Percentiles rank a stretch among this genome's conserved stretches.
phyloP scores from a whole-genome alignment of 2,113 vertebrate species.

The Epinephelus moara region DNA sequence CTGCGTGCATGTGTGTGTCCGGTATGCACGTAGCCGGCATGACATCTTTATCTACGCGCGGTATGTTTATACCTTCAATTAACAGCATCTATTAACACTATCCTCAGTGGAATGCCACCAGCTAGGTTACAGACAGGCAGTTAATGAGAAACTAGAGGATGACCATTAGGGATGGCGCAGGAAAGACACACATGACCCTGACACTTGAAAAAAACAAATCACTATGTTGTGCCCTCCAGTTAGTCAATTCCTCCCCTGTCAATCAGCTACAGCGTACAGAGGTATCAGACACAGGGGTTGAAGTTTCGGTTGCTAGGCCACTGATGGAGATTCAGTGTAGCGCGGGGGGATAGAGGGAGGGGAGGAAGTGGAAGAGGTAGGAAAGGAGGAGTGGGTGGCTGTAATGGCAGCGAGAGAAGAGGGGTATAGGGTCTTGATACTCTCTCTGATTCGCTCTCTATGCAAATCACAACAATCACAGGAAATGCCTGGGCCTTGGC shows the following conservation, averaged over 20 bases:
- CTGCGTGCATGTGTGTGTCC: background rate
- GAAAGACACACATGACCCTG: slow-evolving; percentile 21
- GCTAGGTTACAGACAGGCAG: slow-evolving; percentile 55
- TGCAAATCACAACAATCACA: slow-evolving; percentile 86
- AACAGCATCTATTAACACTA: slow-evolving; percentile 66
- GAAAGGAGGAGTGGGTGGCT: slow-evolving; percentile 52
- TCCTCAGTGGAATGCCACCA: slow-evolving; percentile 52
- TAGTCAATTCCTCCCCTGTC: slow-evolving; percentile 35
- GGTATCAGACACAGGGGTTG: slow-evolving; percentile 32
- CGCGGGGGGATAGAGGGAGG: slow-evolving; percentile 1
- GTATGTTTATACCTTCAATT: slow-evolving; percentile 62
- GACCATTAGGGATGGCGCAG: slow-evolving; percentile 37
- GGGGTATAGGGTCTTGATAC: slow-evolving; percentile 60
- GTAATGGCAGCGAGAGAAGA: slow-evolving; percentile 38
- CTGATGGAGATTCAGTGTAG: slow-evolving; percentile 57
- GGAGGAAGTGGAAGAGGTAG: slow-evolving; percentile 31
- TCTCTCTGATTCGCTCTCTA: slow-evolving; percentile 80
- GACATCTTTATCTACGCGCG: slow-evolving; percentile 33
- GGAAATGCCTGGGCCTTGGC: slow-evolving; percentile 83
- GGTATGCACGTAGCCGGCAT: background rate
- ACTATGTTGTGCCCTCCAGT: slow-evolving; percentile 27
- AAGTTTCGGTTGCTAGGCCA: slow-evolving; percentile 69
- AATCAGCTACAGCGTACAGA: slow-evolving; percentile 17
- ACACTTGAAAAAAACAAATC: slow-evolving; percentile 25
- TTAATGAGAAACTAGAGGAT: slow-evolving; percentile 59